phyloP scores from a whole-genome alignment of 2,888 invertebrate genomes.

The Harpalus rubripes region DNA sequence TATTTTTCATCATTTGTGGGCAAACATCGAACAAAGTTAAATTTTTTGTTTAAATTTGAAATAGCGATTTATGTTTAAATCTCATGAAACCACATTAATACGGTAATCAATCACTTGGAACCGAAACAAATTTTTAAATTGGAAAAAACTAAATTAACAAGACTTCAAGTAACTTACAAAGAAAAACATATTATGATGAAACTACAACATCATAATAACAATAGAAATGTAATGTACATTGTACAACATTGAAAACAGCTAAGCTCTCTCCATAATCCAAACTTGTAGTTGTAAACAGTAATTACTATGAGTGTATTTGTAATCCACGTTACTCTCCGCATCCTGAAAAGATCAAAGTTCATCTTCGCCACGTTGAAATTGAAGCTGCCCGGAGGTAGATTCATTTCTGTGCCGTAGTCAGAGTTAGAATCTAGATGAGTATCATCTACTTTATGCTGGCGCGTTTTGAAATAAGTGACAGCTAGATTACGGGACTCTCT shows the following conservation, averaged over 20 bases:
- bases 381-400: background rate
- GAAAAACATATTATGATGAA: too few relatives aligned
- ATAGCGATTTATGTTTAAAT: too few relatives aligned
- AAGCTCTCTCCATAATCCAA: background rate
- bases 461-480: slow-evolving; percentile 34
- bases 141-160: too few relatives aligned
- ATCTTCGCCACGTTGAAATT: slow-evolving; percentile 1
- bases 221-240: background rate
- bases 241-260: background rate
- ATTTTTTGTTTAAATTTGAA: too few relatives aligned
- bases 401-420: background rate
- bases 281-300: background rate
- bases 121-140: too few relatives aligned
- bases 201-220: background rate
- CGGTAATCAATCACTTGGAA: too few relatives aligned
- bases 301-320: background rate
- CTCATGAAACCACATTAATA: too few relatives aligned
- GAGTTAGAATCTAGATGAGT: slow-evolving; percentile 31
- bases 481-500: slow-evolving; percentile 30
- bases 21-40: too few relatives aligned
- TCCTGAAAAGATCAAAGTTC: slow-evolving; percentile 24
- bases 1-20: too few relatives aligned
- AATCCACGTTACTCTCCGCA: background rate
- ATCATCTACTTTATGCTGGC: slow-evolving; percentile 22
- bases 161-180: too few relatives aligned